These are phyloP conservation scores for Tenebrosternarchus preto DNA, from an alignment of 2,113 vertebrate species.

Conservation along the genomic window DNA sequence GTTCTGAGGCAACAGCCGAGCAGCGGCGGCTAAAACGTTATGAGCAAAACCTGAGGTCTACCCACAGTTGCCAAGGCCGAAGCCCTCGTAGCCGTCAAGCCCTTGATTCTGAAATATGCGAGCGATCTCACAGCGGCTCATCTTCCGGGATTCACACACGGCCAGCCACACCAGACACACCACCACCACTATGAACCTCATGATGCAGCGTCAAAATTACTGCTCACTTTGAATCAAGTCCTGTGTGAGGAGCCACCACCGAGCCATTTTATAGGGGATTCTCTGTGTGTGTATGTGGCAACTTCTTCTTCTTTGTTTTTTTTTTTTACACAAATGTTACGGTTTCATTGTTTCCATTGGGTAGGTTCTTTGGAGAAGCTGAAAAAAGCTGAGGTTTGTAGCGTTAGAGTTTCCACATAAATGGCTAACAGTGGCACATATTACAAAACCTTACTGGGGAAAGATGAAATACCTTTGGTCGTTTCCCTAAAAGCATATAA, in stretches of 20 bases:
- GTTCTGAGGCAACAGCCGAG: no score
- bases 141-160: neutral
- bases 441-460: conserved; percentile 3
- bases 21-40: neutral
- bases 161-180: conserved; percentile 35
- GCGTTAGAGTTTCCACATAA: conserved; percentile 1
- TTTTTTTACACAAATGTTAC: conserved; percentile 30
- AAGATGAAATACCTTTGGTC: neutral
- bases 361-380: neutral
- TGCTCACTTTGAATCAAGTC: neutral
- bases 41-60: neutral
- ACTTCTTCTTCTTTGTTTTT: neutral
- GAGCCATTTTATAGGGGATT: conserved; percentile 23
- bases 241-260: neutral
- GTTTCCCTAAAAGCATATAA: neutral
- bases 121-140: conserved; percentile 44
- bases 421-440: neutral
- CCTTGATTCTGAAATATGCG: conserved; percentile 35
- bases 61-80: conserved; percentile 53
- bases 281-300: conserved; percentile 30
- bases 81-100: conserved; percentile 53
- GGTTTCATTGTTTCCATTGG: neutral
- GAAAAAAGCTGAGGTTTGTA: neutral
- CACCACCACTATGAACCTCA: conserved; percentile 37
- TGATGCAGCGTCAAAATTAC: conserved; percentile 8